Evolutionary conservation across 2,113 vertebrate genomes (phyloP), one percentile per base, ranked within the genome.

Genomic region (Apus apus): DNA sequence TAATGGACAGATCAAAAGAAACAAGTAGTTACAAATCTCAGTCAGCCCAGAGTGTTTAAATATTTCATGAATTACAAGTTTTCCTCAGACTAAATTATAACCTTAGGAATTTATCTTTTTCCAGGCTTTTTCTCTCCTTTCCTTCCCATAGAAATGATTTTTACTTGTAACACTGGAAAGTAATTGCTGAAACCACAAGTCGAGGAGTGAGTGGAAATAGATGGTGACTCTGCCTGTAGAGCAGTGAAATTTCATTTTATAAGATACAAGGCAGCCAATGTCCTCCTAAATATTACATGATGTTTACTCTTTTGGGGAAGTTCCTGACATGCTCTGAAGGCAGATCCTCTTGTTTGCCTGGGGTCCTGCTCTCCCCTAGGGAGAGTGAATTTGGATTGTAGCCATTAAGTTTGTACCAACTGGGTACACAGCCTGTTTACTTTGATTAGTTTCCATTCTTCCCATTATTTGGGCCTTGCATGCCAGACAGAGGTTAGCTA

Each of bases 31-130:
- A 93, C 40, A 65, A 78, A 65, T 84, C 93, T 81, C 38, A 77
- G 87, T 89, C 84, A 93, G 66, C 83, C 90, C 84, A 40, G 78
- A 90, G 90, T 38, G 81, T 95, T 57, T 87, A 88, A 90, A 91
- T 96, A 29, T 88, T 82, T 95, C 67, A 85, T 94, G 87, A 94
- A 75, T 94, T 88, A 77, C 73, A 94, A 79, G 72, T 96, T 96
- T 91, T 96, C 62, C 89, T 90, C 96, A 82, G 76, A 51, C 86
- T 43, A 40, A 92, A 92, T 93, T 90, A 72, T 48, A 93, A 67
- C 54, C 2, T 62, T 15, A 50, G 61, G 58, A 48, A 85, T 89
- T 87, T 72, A 29, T 86, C 88, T 53, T 92, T 87, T 78, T 57
- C 61, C 51, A 11, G 27, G 61, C 58, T 90, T 87, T 76, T 75